These are phyloP conservation scores for Pocota personata DNA, from an alignment of 2,888 invertebrate species.

Conservation along the genomic window DNA sequence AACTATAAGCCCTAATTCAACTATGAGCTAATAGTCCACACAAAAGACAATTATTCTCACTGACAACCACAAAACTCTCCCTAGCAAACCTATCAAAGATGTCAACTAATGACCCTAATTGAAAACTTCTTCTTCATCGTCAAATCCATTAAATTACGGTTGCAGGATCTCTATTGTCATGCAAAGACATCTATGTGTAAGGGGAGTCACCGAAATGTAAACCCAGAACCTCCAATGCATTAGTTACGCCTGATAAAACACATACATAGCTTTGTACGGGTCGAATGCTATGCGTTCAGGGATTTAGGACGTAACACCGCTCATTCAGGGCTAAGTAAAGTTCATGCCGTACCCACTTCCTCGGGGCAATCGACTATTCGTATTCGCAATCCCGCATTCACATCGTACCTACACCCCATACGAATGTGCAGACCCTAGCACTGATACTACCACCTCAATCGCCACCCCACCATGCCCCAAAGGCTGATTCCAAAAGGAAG, in stretches of 20 bases:
- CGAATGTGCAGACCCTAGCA: conserved; percentile 22
- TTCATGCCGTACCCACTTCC: conserved; percentile 64
- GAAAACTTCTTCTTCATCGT: conserved; percentile 39
- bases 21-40: not conserved
- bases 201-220: not conserved
- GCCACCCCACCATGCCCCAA: conserved; percentile 75
- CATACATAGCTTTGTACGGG: not conserved
- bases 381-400: conserved; percentile 57
- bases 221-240: conserved; percentile 25
- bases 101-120: conserved; percentile 45
- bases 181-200: not conserved
- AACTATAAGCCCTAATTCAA: not conserved
- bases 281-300: conserved; percentile 16
- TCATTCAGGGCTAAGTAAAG: conserved; percentile 62
- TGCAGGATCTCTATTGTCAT: conserved; percentile 21
- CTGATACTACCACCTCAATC: conserved; percentile 74
- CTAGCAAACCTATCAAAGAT: conserved; percentile 1
- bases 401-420: not conserved
- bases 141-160: conserved; percentile 54
- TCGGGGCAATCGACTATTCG: conserved; percentile 65
- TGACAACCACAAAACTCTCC: not conserved
- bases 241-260: conserved; percentile 33
- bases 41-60: conserved; percentile 1
- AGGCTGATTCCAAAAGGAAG: conserved; percentile 20
- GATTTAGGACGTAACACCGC: conserved; percentile 56